These are phyloP conservation scores for Notodonta dromedarius DNA, from an alignment of 2,888 invertebrate species.

Conservation along the genomic window DNA sequence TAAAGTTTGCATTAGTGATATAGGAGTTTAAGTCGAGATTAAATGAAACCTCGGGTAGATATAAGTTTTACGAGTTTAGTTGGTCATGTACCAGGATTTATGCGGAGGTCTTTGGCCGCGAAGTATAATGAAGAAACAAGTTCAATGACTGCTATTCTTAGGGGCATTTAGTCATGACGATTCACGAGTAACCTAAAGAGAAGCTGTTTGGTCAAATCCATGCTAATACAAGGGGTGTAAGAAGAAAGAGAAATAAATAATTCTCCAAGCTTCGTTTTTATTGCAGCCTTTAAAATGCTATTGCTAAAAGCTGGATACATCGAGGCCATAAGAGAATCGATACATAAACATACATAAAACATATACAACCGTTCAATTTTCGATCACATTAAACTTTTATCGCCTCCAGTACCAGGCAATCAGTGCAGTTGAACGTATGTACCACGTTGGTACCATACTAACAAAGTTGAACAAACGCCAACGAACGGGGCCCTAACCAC, in stretches of 20 bases:
- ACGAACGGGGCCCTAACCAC: too few relatives aligned
- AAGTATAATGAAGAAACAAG: neutral
- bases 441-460: conserved; percentile 40
- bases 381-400: conserved; percentile 42
- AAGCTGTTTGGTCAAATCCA: too few relatives aligned
- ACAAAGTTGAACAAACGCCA: conserved; percentile 4
- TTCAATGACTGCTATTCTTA: neutral
- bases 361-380: conserved; percentile 26
- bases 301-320: conserved; percentile 7
- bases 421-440: conserved; percentile 48
- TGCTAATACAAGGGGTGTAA: too few relatives aligned
- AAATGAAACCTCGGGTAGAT: conserved; percentile 1
- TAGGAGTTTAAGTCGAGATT: neutral
- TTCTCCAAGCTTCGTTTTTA: neutral
- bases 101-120: neutral
- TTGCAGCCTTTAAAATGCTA: neutral
- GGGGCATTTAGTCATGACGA: too few relatives aligned
- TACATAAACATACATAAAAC: conserved; percentile 25
- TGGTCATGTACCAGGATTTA: neutral
- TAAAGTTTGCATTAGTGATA: conserved; percentile 4
- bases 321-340: conserved; percentile 16
- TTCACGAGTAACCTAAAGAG: too few relatives aligned
- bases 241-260: too few relatives aligned
- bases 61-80: conserved; percentile 5
- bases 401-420: conserved; percentile 42